phyloP scores from a whole-genome alignment of 2,797 vertebrate genomes.

The Anguilla anguilla region DNA sequence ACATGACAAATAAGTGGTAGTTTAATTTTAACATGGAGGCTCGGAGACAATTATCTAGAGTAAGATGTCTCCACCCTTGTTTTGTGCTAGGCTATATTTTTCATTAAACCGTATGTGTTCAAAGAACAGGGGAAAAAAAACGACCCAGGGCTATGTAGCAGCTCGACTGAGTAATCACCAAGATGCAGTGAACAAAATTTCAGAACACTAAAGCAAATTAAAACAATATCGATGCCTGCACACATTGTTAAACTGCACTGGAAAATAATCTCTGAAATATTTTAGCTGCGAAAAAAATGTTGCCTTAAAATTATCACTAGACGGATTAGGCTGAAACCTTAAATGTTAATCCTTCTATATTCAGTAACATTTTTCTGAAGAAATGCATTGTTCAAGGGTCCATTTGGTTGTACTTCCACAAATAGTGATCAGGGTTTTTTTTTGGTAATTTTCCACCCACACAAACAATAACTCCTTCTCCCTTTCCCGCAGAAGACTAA shows the following conservation, averaged over 20 bases:
- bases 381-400: not conserved
- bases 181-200: not conserved
- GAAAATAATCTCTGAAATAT: not conserved
- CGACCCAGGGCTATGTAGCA: not conserved
- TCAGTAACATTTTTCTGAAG: not conserved
- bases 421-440: not conserved
- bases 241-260: not conserved
- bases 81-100: not conserved
- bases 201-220: not conserved
- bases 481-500: not conserved
- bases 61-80: not conserved
- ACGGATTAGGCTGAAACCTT: not conserved
- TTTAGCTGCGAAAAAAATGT: not conserved
- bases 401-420: not conserved
- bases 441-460: not conserved
- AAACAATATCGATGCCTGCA: not conserved
- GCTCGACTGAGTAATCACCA: not conserved
- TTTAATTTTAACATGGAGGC: not conserved
- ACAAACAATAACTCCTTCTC: not conserved
- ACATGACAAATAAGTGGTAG: not conserved
- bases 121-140: not conserved
- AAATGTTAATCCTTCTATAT: not conserved
- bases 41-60: not conserved
- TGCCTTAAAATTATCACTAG: not conserved
- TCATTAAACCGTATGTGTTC: not conserved